phyloP scores from a whole-genome alignment of 2,113 vertebrate genomes.

The Anhinga rufa region DNA sequence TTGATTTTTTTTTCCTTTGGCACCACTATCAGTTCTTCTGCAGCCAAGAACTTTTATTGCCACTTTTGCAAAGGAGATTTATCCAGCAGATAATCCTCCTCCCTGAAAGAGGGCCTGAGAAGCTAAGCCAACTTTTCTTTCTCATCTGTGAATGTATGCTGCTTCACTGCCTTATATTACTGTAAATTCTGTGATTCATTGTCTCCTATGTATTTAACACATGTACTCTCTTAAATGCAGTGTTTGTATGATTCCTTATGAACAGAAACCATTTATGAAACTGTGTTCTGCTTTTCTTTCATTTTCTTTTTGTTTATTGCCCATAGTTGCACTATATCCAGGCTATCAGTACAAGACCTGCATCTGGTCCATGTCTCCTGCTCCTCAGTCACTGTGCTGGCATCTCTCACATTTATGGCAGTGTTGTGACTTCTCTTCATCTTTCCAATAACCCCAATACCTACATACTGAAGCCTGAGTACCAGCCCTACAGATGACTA shows the following conservation, averaged over 20 bases:
- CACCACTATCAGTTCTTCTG: neutral
- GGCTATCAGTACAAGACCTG: neutral
- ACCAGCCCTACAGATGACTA: neutral
- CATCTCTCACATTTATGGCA: neutral
- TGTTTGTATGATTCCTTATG: neutral
- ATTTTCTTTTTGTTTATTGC: neutral
- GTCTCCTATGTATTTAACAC: neutral
- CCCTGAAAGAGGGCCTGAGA: neutral
- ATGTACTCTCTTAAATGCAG: neutral
- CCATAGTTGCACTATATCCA: neutral
- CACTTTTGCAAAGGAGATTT: neutral
- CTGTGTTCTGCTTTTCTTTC: neutral
- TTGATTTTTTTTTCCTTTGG: neutral
- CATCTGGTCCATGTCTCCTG: neutral
- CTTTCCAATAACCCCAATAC: neutral
- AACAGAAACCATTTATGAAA: neutral
- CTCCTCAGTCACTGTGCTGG: neutral
- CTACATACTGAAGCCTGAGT: neutral
- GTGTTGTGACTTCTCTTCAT: neutral
- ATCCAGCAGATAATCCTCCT: neutral
- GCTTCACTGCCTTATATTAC: neutral
- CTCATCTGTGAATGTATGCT: neutral
- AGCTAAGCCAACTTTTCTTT: neutral
- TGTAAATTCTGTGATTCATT: neutral
- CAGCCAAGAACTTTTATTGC: neutral